These are phyloP conservation scores for Drosophila nannoptera DNA, from an alignment of 1,140 invertebrate genomes.

Conservation along the genomic window DNA sequence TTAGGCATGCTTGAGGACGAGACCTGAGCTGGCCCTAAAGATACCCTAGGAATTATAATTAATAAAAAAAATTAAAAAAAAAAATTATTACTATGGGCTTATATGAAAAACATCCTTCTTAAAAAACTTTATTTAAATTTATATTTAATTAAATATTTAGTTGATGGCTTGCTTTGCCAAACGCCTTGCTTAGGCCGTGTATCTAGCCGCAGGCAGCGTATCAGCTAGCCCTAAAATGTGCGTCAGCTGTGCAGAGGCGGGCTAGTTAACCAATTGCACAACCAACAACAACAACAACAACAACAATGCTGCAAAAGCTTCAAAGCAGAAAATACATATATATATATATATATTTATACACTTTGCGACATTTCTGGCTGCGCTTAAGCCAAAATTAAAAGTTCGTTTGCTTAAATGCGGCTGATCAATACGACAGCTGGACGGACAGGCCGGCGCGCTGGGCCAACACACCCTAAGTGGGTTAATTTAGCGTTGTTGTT, in stretches of 20 bases:
- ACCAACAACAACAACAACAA: slow-evolving; percentile 37
- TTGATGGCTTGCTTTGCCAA: too few relatives aligned
- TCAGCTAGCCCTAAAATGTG: slow-evolving; percentile 37
- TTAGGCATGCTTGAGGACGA: slow-evolving; percentile 14
- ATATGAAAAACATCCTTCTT: too few relatives aligned
- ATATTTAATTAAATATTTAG: too few relatives aligned
- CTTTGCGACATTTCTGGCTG: slow-evolving; percentile 64
- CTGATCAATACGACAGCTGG: slow-evolving; percentile 51
- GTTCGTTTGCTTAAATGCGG: slow-evolving; percentile 45
- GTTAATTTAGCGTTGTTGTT: slow-evolving; percentile 45
- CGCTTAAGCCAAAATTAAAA: slow-evolving; percentile 47
- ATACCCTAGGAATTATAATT: too few relatives aligned
- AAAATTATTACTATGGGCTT: too few relatives aligned
- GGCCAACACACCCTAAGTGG: slow-evolving; percentile 68
- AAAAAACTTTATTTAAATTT: too few relatives aligned
- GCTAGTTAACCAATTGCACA: slow-evolving; percentile 66
- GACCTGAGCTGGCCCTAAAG: not conserved
- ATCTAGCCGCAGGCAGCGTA: not conserved
- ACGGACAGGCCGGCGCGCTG: slow-evolving; percentile 17
- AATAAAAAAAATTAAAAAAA: too few relatives aligned
- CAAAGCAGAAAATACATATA: slow-evolving; percentile 2
- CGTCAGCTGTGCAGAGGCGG: slow-evolving; percentile 34
- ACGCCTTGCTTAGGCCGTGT: too few relatives aligned
- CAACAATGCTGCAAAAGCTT: slow-evolving; percentile 11
- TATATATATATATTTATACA: slow-evolving; percentile 23